A percentile compares a stretch with the other conserved stretches of the same genome.
Evolutionary conservation across 1,140 invertebrate species (phyloP).

Genomic region (Lordiphosa mommai): DNA sequence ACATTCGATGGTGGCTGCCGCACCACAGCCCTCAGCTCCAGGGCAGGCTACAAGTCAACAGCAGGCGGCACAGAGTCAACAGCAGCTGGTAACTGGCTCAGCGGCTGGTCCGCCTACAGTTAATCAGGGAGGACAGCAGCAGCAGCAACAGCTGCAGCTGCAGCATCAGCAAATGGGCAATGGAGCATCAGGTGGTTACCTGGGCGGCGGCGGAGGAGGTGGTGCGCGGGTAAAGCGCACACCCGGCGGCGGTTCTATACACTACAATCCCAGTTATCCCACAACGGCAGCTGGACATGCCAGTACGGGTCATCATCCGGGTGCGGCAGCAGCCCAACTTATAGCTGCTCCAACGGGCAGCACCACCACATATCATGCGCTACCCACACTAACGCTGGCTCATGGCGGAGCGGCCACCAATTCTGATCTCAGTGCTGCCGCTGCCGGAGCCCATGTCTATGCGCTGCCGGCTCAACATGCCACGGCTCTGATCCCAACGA

Average conservation of each 20-base stretch:
- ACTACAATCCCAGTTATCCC: conserved; percentile 60
- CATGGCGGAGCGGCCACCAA: conserved; percentile 53
- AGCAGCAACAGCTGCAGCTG: conserved; percentile 15
- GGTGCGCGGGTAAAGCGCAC: conserved; percentile 64
- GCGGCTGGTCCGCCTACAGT: conserved; percentile 62
- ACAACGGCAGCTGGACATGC: conserved; percentile 33
- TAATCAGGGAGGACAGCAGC: conserved; percentile 35
- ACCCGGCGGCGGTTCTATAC: conserved; percentile 60
- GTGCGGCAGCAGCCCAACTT: conserved; percentile 44
- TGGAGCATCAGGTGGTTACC: conserved; percentile 14
- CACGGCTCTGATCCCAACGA: conserved; percentile 71
- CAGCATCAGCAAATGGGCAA: conserved; percentile 18
- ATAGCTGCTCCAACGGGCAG: conserved; percentile 43
- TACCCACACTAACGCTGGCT: conserved; percentile 72
- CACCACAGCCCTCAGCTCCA: conserved; percentile 34
- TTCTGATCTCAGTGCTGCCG: conserved; percentile 62
- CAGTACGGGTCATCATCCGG: conserved; percentile 43
- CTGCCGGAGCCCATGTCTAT: conserved; percentile 59
- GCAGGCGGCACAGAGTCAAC: conserved; percentile 43
- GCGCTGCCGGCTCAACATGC: conserved; percentile 72
- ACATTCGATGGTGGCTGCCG: conserved; percentile 45
- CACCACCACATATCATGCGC: conserved; percentile 75
- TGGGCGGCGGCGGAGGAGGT: conserved; percentile 21
- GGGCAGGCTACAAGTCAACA: conserved; percentile 15
- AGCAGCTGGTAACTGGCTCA: conserved; percentile 37